phyloP scores from a whole-genome alignment of 2,113 vertebrate species.

The Colius striatus region DNA sequence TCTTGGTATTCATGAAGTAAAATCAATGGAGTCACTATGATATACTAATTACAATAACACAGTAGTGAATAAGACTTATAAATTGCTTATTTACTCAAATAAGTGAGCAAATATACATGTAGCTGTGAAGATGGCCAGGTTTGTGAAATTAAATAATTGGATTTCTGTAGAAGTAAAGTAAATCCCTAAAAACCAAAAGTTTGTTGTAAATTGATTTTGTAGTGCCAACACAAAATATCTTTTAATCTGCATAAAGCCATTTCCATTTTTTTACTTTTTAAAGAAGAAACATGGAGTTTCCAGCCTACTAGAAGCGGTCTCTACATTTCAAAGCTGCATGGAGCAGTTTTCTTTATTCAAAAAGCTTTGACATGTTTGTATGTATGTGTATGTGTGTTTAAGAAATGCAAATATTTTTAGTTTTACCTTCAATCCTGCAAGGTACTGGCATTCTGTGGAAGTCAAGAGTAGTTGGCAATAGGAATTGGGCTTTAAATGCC shows the following conservation, averaged over 20 bases:
- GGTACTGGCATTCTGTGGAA: background rate
- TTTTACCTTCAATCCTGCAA: background rate
- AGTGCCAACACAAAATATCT: background rate
- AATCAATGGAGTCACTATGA: background rate
- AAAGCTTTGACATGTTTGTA: constrained; percentile 46
- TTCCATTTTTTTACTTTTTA: background rate
- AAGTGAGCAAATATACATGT: background rate
- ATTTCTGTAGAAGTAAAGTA: constrained; percentile 5
- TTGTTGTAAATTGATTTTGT: background rate
- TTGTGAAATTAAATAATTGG: background rate
- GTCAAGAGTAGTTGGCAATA: background rate
- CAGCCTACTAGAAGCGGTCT: background rate
- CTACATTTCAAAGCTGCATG: background rate
- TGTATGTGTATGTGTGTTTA: constrained; percentile 2
- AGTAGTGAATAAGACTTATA: background rate
- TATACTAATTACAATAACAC: background rate
- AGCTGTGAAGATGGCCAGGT: background rate
- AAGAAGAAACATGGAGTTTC: background rate
- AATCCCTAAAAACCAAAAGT: background rate
- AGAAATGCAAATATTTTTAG: constrained; percentile 9
- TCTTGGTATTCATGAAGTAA: background rate
- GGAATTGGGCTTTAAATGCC: background rate
- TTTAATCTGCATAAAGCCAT: background rate
- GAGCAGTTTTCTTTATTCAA: constrained; percentile 37
- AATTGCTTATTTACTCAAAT: constrained; percentile 44